These are phyloP conservation scores for Tiphia femorata DNA, from an alignment of 2,888 invertebrate genomes.

Conservation along the genomic window DNA sequence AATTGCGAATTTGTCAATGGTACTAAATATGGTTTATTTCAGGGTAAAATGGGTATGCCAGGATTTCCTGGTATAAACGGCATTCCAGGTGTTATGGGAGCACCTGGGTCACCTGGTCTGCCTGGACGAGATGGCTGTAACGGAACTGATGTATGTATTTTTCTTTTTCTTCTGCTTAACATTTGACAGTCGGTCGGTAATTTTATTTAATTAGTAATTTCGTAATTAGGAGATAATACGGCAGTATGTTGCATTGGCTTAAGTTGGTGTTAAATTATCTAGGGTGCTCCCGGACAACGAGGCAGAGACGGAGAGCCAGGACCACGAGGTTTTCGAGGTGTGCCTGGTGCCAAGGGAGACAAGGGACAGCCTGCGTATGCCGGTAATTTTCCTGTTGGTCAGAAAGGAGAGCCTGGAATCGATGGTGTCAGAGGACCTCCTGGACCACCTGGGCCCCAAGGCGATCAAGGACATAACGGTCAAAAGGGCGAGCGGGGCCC, in stretches of 20 bases:
- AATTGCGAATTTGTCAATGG: not conserved
- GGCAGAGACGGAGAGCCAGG: slow-evolving; percentile 82
- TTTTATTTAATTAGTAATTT: too few species aligned
- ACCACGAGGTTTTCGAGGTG: slow-evolving; percentile 81
- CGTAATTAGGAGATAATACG: too few species aligned
- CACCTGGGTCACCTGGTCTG: slow-evolving; percentile 79
- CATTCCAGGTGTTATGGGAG: slow-evolving; percentile 79
- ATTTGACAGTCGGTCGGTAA: not conserved
- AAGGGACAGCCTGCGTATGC: slow-evolving; percentile 86
- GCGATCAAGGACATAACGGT: slow-evolving; percentile 74
- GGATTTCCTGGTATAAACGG: slow-evolving; percentile 87
- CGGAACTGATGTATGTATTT: slow-evolving; percentile 86
- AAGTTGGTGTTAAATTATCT: not conserved
- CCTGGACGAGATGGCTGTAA: slow-evolving; percentile 96
- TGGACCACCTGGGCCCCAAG: slow-evolving; percentile 76
- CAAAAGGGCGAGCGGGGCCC: slow-evolving; percentile 75
- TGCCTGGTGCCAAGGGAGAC: slow-evolving; percentile 78
- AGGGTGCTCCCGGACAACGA: slow-evolving; percentile 78
- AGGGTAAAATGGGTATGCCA: slow-evolving; percentile 88
- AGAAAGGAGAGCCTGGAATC: slow-evolving; percentile 87
- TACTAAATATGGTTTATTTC: slow-evolving; percentile 14
- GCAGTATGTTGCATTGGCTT: not conserved
- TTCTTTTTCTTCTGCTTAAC: not conserved
- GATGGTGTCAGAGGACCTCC: slow-evolving; percentile 79
- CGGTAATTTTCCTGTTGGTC: slow-evolving; percentile 80